Base-by-base conservation (phyloP, 2,888 invertebrate species). In the Heliconius ismenius region DNA sequence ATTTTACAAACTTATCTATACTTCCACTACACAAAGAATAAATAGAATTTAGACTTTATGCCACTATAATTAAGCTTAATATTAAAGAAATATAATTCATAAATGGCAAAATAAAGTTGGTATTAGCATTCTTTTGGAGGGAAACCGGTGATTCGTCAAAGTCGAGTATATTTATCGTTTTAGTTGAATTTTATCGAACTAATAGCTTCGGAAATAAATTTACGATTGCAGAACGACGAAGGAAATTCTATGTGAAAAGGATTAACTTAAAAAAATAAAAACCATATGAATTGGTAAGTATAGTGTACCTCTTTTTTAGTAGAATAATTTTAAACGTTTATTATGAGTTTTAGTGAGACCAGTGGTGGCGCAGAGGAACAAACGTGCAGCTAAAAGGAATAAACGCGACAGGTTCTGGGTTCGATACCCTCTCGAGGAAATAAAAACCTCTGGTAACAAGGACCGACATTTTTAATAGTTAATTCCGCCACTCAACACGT, bases 161-260 rank as follows among this genome's bases (percentile, higher is more conserved):
- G 93, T 92, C 92, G 86, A 88, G 87, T 91, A 91, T 93, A 93
- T 93, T 93, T 93, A 93, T 93, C 92, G 93, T 93, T 92, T 89
- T 91, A 92, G 91, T 92, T 92, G 93, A 93, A 93, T 93, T 93
- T 93, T 93, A 93, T 93, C 92, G 92, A 89, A 93, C 93, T 93
- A 93, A 93, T 93, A 93, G 92, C 89, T 86, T 84, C 83, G 83
- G 91, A 92, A 92, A 93, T 93, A 91, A 88, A 93, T 93, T 93
- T 93, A 92, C 92, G 92, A 92, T 93, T 91, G 92, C 88, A 84
- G 87, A 85, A 85, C 87, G 88, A 65, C 7, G 65, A 26, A 39
- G 24, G 24, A 13, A 88, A 87, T 86, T 86, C 86, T 83, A 87
- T 86, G 86, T 86, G 86, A 87, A 88, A 92, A 92, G 92, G 93